phyloP scores from a whole-genome alignment of 1,140 invertebrate species.

The Ridgeia piscesae region DNA sequence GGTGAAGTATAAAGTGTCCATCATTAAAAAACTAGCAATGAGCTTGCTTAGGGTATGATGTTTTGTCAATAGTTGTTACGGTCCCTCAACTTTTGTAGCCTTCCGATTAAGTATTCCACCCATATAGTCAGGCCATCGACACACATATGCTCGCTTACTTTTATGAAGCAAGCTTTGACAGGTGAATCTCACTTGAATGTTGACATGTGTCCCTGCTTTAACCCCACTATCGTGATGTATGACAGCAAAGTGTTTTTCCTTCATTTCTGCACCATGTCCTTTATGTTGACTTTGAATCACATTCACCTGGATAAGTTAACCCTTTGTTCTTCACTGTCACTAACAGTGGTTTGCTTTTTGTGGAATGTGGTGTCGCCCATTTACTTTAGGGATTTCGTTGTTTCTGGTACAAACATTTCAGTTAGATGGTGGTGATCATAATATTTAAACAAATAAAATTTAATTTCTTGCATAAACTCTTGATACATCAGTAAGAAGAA shows the following conservation, averaged over 20 bases:
- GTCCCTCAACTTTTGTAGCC: neutral
- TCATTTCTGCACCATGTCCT: neutral
- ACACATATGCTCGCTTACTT: neutral
- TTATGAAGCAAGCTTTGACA: neutral
- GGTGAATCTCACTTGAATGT: neutral
- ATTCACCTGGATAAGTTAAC: neutral
- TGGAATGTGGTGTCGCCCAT: neutral
- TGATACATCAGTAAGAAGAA: no score
- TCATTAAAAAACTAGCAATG: neutral
- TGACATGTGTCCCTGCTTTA: neutral
- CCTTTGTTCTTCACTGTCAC: neutral
- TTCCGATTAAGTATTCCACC: neutral
- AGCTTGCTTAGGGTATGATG: neutral
- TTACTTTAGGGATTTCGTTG: neutral
- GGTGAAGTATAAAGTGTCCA: neutral
- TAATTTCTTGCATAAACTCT: no score
- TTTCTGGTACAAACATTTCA: neutral
- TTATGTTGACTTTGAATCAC: neutral
- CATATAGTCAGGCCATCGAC: neutral
- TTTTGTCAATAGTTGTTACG: neutral
- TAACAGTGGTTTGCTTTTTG: neutral
- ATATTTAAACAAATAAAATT: no score
- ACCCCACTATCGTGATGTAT: neutral
- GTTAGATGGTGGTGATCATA: neutral
- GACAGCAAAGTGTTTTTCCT: neutral